These are phyloP conservation scores for Papilio aristodemus DNA, from an alignment of 1,140 invertebrate genomes.

Conservation along the genomic window DNA sequence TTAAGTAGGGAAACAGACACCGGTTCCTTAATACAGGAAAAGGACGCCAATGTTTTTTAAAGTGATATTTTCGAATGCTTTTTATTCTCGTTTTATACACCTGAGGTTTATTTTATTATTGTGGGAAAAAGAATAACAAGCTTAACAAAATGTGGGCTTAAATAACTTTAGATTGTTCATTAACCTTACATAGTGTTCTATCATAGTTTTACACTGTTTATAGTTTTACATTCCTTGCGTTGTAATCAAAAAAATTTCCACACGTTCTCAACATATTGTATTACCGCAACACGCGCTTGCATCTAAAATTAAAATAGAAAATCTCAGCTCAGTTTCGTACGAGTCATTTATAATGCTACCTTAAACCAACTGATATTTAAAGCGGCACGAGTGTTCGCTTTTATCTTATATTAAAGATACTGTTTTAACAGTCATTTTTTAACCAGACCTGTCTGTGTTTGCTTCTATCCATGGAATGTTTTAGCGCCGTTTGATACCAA, in stretches of 20 bases:
- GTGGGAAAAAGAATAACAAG: not conserved
- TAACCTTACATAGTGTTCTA: not conserved
- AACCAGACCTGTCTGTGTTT: not conserved
- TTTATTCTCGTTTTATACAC: too few relatives aligned
- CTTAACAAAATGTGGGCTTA: not conserved
- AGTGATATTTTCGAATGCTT: too few relatives aligned
- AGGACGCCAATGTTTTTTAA: not conserved
- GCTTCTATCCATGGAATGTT: too few relatives aligned
- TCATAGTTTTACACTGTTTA: not conserved
- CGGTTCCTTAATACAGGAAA: not conserved
- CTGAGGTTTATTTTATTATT: too few relatives aligned
- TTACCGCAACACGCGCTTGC: conserved; percentile 2
- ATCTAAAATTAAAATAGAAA: conserved; percentile 1
- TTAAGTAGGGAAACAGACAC: conserved; percentile 11
- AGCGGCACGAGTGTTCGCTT: not conserved
- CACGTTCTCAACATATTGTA: conserved; percentile 6
- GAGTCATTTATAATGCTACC: conserved; percentile 2
- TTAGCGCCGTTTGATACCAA: too few relatives aligned
- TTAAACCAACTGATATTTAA: not conserved
- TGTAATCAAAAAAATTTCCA: not conserved
- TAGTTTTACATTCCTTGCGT: too few relatives aligned
- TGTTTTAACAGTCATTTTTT: not conserved
- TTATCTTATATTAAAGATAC: not conserved
- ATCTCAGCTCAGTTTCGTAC: not conserved
- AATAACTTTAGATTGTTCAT: conserved; percentile 1